A percentile compares a stretch with the other conserved stretches of the same genome.
Evolutionary conservation across 2,113 vertebrate species (phyloP).

Genomic region (Daboia siamensis): DNA sequence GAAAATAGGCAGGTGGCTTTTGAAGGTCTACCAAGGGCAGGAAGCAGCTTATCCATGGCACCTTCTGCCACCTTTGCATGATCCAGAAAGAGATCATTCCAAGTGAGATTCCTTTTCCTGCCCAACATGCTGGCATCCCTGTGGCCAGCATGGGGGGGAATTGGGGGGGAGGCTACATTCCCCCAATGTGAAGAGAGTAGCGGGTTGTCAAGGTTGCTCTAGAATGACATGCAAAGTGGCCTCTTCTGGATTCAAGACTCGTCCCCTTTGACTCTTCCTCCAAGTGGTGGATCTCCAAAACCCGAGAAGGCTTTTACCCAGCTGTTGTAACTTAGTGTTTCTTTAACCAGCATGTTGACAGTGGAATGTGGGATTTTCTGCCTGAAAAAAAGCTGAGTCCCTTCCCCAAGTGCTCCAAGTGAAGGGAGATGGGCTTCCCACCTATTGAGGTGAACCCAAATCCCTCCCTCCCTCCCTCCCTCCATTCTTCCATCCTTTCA

Average conservation of each 20-base stretch:
- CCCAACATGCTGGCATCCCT: neutral
- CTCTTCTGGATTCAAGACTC: neutral
- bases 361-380: neutral
- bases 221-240: neutral
- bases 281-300: neutral
- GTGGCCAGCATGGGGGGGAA: neutral
- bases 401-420: neutral
- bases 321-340: neutral
- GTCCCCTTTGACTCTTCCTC: neutral
- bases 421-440: neutral
- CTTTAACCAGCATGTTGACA: neutral
- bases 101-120: no score
- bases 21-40: neutral
- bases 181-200: neutral
- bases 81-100: no score
- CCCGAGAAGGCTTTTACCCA: neutral
- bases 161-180: neutral
- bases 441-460: neutral
- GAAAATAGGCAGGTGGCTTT: neutral
- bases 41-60: neutral
- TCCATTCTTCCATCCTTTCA: neutral
- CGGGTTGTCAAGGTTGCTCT: neutral
- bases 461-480: no score
- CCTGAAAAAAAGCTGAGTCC: neutral
- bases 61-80: accelerated